Evolutionary conservation across 2,888 invertebrate genomes (phyloP), one percentile per base, ranked within the genome.

Genomic region (Philereme vetulata): DNA sequence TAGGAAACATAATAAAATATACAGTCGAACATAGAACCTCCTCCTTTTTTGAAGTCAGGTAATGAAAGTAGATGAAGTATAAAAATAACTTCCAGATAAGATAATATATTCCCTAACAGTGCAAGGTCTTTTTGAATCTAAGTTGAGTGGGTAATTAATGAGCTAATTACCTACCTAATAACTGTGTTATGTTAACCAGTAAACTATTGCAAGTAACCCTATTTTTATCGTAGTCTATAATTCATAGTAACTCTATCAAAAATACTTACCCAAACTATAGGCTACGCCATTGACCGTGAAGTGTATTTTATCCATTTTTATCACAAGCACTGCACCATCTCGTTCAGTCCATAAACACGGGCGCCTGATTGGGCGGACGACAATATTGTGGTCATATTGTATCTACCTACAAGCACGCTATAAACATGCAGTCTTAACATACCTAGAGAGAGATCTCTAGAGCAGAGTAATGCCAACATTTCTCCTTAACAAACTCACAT

Each of bases 271-370:
- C 33, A 86, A 51, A 4, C 72, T 66, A 64, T 76, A 82, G 0
- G 60, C 68, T 5, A 83, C 80, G 7, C 85, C 85, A 51, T 87
- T 87, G 0, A 87, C 70, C 0, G 81, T 81, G 51, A 87, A 86
- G 49, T 75, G 62, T 46, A 86, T 76, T 72, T 77, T 80, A 68
- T 85, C 82, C 85, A 85, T 85, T 0, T 51, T 51, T 43, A 36
- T 44, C 11, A 54, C 48, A 51, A 38, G 6, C 43, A 56, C 40
- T 47, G 47, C 56, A 49, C 44, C 21, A 21, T 35, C 51, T 36
- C 48, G 21, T 21, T 46, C 4, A 42, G 1, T 4, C n/a, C 33
- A n/a, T 7, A 40, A 42, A 47, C 48, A 49, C 55, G 54, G 6
- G 48, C 48, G 35, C 6, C 42, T 42, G 34, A 40, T 7, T 35